phyloP scores from a whole-genome alignment of 1,140 invertebrate species.

The Metopolophium dirhodum region DNA sequence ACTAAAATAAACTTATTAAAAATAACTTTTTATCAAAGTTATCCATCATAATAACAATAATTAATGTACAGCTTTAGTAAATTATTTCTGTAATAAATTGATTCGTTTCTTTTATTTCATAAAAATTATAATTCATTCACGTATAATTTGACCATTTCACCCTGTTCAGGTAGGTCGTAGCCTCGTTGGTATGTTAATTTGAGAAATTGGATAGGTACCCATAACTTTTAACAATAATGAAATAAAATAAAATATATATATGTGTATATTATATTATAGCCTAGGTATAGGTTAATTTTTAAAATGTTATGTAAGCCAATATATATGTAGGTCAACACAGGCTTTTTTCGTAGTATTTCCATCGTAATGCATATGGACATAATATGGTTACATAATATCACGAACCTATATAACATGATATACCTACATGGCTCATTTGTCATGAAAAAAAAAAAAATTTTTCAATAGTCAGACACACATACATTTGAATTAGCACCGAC shows the following conservation, averaged over 20 bases:
- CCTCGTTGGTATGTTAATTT: not conserved
- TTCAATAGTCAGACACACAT: not conserved
- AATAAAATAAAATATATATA: not conserved
- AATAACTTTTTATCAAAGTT: not conserved
- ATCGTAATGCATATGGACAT: not conserved
- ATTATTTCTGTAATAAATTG: constrained; percentile 1
- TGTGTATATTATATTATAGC: too few relatives aligned
- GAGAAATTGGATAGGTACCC: not conserved
- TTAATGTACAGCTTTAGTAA: not conserved
- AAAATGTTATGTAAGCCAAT: not conserved
- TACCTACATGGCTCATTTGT: not conserved
- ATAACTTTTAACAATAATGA: not conserved
- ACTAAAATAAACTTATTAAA: not conserved
- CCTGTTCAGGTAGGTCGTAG: not conserved
- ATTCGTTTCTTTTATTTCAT: not conserved
- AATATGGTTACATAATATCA: not conserved
- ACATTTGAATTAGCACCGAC: not conserved
- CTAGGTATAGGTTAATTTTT: not conserved
- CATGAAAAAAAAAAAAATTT: not conserved
- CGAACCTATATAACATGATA: not conserved
- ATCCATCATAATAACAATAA: constrained; percentile 8
- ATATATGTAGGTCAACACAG: constrained; percentile 5
- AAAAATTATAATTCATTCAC: not conserved
- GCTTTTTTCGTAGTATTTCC: not conserved
- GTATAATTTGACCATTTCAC: not conserved